Base-by-base conservation (phyloP, 2,888 invertebrate genomes). In the Cephus sareptanus region DNA sequence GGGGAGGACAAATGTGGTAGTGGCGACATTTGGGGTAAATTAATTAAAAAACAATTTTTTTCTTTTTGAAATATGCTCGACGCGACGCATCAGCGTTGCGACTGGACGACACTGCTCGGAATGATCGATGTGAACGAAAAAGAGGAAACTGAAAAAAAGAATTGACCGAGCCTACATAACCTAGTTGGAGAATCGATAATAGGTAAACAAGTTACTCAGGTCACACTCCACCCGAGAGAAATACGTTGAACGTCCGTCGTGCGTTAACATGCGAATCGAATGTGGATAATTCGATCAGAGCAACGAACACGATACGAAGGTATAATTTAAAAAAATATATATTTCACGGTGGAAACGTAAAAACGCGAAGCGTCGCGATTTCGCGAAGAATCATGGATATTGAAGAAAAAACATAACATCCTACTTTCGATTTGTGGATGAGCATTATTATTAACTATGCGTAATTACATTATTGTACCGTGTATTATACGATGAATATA, bases 401-500 rank as follows among this genome's bases (percentile, higher is more conserved):
- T 9, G 9, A 56, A 2, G 23, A 23, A 56, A 23, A 56, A 23
- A 1, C 2, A 56, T 75, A 71, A 77, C 34, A 75, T 76, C 75
- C 80, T 76, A 79, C 80, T 79, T 81, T 81, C 79, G 74, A 75
- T 76, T 79, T 78, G 75, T 77, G 78, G 78, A 79, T 76, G 79
- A 79, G 78, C 77, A 78, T 82, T 81, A 82, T 78, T 75, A 77
- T 56, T 23, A 56, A 23, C 30, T 80, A 81, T 33, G 75, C 80
- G 77, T 75, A 37, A 78, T 71, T 79, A 81, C 69, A 75, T 80
- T 81, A 80, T 77, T 79, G 75, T 79, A 80, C 70, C 80, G 81
- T 81, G 80, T 81, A 79, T 81, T 81, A 81, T 81, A 81, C 81
- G 81, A 79, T 79, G 79, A 80, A 77, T 77, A 79, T 78, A 80